phyloP scores from a whole-genome alignment of 1,140 invertebrate genomes.

The Oncopodura yosiiana region DNA sequence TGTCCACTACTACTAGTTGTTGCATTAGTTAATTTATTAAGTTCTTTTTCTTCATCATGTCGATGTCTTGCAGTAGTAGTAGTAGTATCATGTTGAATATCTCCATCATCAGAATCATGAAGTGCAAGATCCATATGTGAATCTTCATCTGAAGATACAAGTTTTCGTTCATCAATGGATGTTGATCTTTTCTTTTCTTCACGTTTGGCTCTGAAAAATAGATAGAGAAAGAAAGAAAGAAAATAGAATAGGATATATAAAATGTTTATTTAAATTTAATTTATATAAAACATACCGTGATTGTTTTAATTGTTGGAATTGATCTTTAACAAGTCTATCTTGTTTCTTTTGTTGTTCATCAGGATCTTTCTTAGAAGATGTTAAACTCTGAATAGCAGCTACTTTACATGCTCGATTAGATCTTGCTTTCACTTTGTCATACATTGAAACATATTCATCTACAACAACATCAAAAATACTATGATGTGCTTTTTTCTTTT shows the following conservation, averaged over 20 bases:
- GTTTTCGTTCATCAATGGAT: slow-evolving; percentile 63
- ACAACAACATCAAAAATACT: slow-evolving; percentile 86
- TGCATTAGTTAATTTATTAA: background rate
- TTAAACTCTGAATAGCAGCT: too few relatives aligned
- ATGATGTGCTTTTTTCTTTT: slow-evolving; percentile 57
- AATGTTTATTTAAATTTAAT: slow-evolving; percentile 1
- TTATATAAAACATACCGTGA: slow-evolving; percentile 41
- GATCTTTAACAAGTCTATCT: slow-evolving; percentile 75
- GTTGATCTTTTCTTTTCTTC: slow-evolving; percentile 76
- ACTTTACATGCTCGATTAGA: slow-evolving; percentile 50
- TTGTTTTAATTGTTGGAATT: slow-evolving; percentile 78
- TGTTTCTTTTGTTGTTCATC: slow-evolving; percentile 73
- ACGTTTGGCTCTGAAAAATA: slow-evolving; percentile 53
- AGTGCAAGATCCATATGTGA: background rate
- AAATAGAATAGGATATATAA: background rate
- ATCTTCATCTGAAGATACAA: slow-evolving; percentile 26
- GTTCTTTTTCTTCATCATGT: slow-evolving; percentile 3
- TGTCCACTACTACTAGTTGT: background rate
- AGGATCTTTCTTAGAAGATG: slow-evolving; percentile 82
- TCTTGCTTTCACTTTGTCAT: slow-evolving; percentile 92
- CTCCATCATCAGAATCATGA: slow-evolving; percentile 24
- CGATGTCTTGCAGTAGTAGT: background rate
- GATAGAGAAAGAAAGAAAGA: background rate
- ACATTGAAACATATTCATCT: slow-evolving; percentile 93
- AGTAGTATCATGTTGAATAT: background rate